phyloP scores from a whole-genome alignment of 2,888 invertebrate genomes.

The Hyppa rectilinea region DNA sequence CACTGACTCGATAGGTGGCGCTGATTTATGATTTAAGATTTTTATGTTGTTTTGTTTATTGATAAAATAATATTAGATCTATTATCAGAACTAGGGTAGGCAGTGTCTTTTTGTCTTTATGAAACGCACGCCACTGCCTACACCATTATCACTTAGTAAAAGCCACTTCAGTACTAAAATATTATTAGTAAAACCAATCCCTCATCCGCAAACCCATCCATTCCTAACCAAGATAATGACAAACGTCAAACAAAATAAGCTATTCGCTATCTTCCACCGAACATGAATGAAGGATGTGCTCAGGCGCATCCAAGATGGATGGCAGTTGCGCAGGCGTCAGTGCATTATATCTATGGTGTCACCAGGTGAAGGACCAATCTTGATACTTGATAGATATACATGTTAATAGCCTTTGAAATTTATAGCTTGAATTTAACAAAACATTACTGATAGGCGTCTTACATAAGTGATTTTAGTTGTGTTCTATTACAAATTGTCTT shows the following conservation, averaged over 20 bases:
- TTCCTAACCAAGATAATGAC: conserved; percentile 48
- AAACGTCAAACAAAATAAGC: conserved; percentile 49
- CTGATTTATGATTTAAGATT: too few relatives aligned
- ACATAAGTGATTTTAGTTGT: conserved; percentile 57
- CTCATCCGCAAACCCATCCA: conserved; percentile 36
- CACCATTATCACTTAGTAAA: not conserved
- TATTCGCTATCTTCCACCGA: conserved; percentile 52
- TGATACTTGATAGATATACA: conserved; percentile 57
- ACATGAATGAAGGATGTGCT: conserved; percentile 61
- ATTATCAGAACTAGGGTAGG: too few relatives aligned
- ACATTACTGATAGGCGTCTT: conserved; percentile 64
- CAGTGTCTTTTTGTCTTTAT: too few relatives aligned
- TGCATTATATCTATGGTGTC: conserved; percentile 60
- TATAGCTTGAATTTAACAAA: conserved; percentile 61
- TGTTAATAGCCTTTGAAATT: conserved; percentile 59
- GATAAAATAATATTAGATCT: too few relatives aligned
- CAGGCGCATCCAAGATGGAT: conserved; percentile 62
- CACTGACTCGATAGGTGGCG: too few relatives aligned
- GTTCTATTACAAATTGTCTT: conserved; percentile 54
- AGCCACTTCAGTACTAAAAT: conserved; percentile 3
- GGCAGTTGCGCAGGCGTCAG: conserved; percentile 52
- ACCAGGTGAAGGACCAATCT: conserved; percentile 63
- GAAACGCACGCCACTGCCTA: too few relatives aligned
- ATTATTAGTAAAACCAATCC: conserved; percentile 24
- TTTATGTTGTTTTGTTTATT: too few relatives aligned